phyloP scores from a whole-genome alignment of 1,140 invertebrate species.

The Helicoverpa zea region DNA sequence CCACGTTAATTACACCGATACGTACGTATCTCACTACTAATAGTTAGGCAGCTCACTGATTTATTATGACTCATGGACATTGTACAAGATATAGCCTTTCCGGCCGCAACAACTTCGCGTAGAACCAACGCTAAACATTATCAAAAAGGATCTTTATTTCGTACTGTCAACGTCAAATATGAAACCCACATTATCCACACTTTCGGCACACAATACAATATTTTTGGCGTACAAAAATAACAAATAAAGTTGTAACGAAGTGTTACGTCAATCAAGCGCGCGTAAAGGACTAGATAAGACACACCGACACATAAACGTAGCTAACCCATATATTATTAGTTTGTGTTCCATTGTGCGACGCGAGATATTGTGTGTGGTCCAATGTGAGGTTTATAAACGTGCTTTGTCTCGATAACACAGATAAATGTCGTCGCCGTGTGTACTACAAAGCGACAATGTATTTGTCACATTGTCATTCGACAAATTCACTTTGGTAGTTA shows the following conservation, averaged over 20 bases:
- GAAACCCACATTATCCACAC: constrained; percentile 29
- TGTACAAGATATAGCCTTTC: constrained; percentile 40
- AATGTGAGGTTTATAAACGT: constrained; percentile 80
- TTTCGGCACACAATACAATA: constrained; percentile 39
- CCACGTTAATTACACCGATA: constrained; percentile 50
- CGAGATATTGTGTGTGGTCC: constrained; percentile 85
- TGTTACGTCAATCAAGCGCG: constrained; percentile 71
- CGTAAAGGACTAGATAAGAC: constrained; percentile 71
- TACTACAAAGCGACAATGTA: constrained; percentile 78
- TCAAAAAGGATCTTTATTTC: constrained; percentile 1
- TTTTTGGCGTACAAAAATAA: constrained; percentile 59
- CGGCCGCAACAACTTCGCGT: not conserved
- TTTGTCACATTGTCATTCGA: constrained; percentile 76
- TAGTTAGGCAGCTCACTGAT: constrained; percentile 39
- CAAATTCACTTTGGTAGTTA: constrained; percentile 74
- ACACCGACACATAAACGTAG: constrained; percentile 70
- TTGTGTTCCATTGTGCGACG: constrained; percentile 77
- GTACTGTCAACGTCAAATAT: constrained; percentile 27
- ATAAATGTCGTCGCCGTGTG: constrained; percentile 83
- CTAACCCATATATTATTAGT: constrained; percentile 81
- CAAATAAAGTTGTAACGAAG: constrained; percentile 53
- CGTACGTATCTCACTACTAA: constrained; percentile 38
- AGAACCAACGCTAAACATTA: not conserved
- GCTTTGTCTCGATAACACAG: constrained; percentile 85
- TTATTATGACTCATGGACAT: constrained; percentile 42